These are phyloP conservation scores for Zaprionus camerounensis DNA, from an alignment of 1,140 invertebrate species.

Conservation along the genomic window DNA sequence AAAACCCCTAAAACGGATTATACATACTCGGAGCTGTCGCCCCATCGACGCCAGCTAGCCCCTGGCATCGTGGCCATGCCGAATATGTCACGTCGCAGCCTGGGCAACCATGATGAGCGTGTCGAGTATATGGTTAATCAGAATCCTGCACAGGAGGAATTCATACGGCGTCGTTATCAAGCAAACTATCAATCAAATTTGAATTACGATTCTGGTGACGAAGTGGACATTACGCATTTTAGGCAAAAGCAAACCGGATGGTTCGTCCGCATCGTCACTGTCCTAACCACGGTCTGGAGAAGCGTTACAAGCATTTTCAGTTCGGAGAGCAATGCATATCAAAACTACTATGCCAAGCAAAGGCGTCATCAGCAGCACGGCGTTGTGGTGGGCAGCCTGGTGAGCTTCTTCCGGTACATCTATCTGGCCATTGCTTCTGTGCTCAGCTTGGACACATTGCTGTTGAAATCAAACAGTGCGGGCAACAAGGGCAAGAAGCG, in stretches of 20 bases:
- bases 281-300: constrained; percentile 59
- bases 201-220: constrained; percentile 79
- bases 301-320: constrained; percentile 48
- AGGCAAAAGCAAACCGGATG: constrained; percentile 51
- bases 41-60: constrained; percentile 90
- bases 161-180: constrained; percentile 76
- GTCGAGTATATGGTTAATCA: constrained; percentile 74
- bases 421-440: constrained; percentile 80
- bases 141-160: constrained; percentile 74
- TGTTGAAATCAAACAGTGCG: constrained; percentile 75
- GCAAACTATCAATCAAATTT: constrained; percentile 43
- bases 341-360: constrained; percentile 53
- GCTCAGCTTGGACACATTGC: constrained; percentile 85
- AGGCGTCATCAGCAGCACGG: constrained; percentile 41
- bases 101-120: constrained; percentile 79
- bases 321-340: constrained; percentile 54
- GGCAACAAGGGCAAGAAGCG: constrained; percentile 77
- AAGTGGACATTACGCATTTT: constrained; percentile 62
- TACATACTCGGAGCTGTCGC: constrained; percentile 90
- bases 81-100: constrained; percentile 91
- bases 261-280: constrained; percentile 63
- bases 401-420: constrained; percentile 58
- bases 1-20: constrained; percentile 93
- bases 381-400: constrained; percentile 51
- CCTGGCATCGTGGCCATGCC: constrained; percentile 91